Evolutionary conservation across 2,888 invertebrate species (phyloP), one percentile per base, ranked within the genome.

Genomic region (Chesias legatella): DNA sequence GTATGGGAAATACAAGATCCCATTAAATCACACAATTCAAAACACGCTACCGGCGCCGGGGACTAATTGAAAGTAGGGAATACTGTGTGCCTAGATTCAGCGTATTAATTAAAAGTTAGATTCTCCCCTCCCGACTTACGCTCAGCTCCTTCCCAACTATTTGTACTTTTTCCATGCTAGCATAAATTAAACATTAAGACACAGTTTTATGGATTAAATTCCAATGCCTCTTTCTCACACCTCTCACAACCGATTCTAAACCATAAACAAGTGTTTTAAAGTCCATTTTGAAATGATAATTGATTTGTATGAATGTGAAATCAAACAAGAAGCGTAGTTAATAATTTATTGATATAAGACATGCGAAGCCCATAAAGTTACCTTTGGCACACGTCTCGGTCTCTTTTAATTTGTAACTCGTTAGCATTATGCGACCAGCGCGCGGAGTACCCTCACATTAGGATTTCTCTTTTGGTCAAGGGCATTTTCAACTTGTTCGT

Each of bases 321-420:
- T 83, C 81, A 85, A 85, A 83, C 78, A 84, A 79, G 82, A 75
- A 80, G 79, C 77, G 82, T 80, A 76, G 81, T 81, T 80, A 84
- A 88, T 86, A 86, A 88, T 88, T 88, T 88, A 88, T 88, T 85
- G 85, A 85, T 85, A 82, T 85, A 84, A 84, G 79, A 86, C 88
- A 88, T 86, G 88, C 88, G 68, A 86, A 82, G 83, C 79, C 86
- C 86, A 85, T 88, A 86, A 86, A 86, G 84, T 81, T 80, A 75
- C 76, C 78, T 81, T 85, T 82, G 84, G 83, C 84, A 83, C 79
- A 79, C 78, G 83, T 83, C 77, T 76, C 70, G 79, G 76, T 78
- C 80, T 73, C 82, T 81, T 85, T 81, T 85, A 85, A 85, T 86
- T 86, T 86, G 86, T 85, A 79, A 76, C 77, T 84, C 76, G 85